A percentile compares a stretch with the other conserved stretches of the same genome.
phyloP scores from a whole-genome alignment of 2,113 vertebrate genomes.

The Leucosticte australis region DNA sequence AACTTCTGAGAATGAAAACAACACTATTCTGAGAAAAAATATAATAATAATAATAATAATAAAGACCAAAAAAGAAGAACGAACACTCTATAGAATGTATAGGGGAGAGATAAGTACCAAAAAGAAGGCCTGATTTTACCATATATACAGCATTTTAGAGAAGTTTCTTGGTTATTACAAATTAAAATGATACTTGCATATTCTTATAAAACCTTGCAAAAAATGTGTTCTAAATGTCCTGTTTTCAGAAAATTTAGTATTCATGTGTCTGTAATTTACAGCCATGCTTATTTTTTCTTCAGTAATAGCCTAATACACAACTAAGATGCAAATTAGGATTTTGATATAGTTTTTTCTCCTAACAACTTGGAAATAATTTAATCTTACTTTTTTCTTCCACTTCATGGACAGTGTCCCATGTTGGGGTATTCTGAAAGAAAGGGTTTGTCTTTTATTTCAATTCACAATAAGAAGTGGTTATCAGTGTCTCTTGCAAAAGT shows the following conservation, averaged over 20 bases:
- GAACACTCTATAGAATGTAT: background rate
- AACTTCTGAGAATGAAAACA: background rate
- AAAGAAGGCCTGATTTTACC: background rate
- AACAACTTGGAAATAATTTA: background rate
- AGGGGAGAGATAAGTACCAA: background rate
- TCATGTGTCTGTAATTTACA: background rate
- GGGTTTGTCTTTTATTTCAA: background rate
- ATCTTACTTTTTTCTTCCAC: background rate
- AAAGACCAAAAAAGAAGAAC: background rate
- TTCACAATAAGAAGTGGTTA: background rate
- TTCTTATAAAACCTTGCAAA: background rate
- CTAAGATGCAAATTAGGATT: background rate
- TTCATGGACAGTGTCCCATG: rapidly evolving
- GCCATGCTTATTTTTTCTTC: background rate
- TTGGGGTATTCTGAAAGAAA: background rate
- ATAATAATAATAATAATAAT: no score
- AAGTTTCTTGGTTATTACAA: background rate
- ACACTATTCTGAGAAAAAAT: background rate
- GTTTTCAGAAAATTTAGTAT: background rate
- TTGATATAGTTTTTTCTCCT: background rate
- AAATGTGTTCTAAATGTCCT: background rate
- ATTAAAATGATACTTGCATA: background rate
- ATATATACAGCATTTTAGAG: background rate
- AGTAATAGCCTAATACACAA: background rate
- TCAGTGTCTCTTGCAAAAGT: background rate